These are phyloP conservation scores for Drosophila merina DNA, from an alignment of 2,888 invertebrate genomes.

Conservation along the genomic window DNA sequence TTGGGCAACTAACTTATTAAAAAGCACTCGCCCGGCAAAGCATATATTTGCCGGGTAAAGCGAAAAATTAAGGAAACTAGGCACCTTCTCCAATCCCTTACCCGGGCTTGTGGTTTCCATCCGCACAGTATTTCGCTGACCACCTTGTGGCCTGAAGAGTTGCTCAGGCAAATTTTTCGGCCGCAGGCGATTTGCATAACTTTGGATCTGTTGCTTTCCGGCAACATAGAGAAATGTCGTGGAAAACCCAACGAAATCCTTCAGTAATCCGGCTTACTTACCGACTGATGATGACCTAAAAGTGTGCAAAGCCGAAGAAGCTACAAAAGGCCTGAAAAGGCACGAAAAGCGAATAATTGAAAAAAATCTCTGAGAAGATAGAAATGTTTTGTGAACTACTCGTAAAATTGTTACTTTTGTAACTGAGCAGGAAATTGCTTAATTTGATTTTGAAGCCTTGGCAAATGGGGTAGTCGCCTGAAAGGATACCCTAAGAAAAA, in stretches of 20 bases:
- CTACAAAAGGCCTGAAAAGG: conserved; percentile 25
- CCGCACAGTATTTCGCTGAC: conserved; percentile 56
- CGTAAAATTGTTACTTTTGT: conserved; percentile 44
- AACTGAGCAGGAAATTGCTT: conserved; percentile 63
- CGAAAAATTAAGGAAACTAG: conserved; percentile 49
- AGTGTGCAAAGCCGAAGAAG: conserved; percentile 70
- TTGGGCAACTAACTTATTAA: conserved; percentile 66
- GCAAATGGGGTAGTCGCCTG: conserved; percentile 9
- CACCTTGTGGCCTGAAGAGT: conserved; percentile 57
- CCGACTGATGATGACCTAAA: conserved; percentile 67
- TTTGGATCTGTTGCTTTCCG: conserved; percentile 56
- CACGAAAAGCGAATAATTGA: conserved; percentile 8
- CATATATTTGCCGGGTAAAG: conserved; percentile 67
- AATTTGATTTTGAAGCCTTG: conserved; percentile 53
- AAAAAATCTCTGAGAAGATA: conserved; percentile 35
- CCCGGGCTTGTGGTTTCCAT: conserved; percentile 1
- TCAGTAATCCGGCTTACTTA: conserved; percentile 68
- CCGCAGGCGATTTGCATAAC: conserved; percentile 59
- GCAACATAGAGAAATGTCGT: conserved; percentile 51
- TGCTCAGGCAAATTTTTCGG: conserved; percentile 56
- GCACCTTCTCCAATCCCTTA: conserved; percentile 7
- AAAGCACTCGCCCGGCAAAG: conserved; percentile 50
- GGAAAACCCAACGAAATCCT: conserved; percentile 69
- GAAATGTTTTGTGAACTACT: conserved; percentile 59
- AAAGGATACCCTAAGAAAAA: neutral